Conservation (phyloP, 2,113 vertebrate genomes). For the Aspidoscelis tigris region DNA sequence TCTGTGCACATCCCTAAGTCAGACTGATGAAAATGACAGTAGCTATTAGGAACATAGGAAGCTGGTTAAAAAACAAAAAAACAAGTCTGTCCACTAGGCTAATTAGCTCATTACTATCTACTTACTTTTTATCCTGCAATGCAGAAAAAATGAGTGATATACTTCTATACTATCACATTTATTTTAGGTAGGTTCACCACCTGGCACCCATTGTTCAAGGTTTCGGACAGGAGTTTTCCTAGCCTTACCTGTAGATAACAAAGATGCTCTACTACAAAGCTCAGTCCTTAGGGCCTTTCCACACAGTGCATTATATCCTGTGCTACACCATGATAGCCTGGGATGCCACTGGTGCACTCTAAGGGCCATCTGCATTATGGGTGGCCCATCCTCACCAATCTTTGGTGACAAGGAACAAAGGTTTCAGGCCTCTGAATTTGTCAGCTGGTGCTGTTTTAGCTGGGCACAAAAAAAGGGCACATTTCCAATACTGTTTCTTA, state of each 20-base stretch:
- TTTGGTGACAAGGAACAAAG: too few species aligned
- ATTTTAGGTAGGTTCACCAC: neutral
- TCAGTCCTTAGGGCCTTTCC: neutral
- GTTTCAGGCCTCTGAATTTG: too few species aligned
- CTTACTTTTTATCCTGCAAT: neutral
- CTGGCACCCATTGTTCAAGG: neutral
- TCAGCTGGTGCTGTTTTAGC: too few species aligned
- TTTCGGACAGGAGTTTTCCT: neutral
- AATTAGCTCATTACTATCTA: neutral
- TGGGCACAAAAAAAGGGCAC: too few species aligned
- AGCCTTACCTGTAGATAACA: neutral
- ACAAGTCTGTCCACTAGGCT: neutral
- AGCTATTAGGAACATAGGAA: neutral
- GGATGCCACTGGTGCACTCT: too few species aligned
- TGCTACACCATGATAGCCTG: too few species aligned
- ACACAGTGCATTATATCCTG: too few species aligned
- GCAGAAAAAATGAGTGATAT: neutral
- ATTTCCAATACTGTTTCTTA: too few species aligned
- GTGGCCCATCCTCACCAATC: too few species aligned
- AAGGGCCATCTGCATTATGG: too few species aligned
- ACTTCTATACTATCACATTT: neutral
- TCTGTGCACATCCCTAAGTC: too few species aligned
- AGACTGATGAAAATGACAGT: neutral
- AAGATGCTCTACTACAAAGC: neutral
- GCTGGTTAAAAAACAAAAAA: too few species aligned